Evolutionary conservation across 2,888 invertebrate genomes (phyloP).

Genomic region (Lycophotia porphyrea): DNA sequence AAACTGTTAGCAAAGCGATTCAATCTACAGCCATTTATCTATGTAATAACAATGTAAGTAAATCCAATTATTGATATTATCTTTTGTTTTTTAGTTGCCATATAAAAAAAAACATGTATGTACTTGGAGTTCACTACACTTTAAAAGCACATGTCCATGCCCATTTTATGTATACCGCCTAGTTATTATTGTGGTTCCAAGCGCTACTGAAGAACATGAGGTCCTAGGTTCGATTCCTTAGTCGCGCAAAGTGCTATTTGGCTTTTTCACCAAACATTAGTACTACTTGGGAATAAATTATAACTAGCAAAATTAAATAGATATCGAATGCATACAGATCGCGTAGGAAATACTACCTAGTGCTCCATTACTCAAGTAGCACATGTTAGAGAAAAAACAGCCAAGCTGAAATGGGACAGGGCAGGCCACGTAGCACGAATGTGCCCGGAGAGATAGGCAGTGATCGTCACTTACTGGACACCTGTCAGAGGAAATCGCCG

Average conservation of each 20-base stretch:
- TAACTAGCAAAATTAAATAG: no score
- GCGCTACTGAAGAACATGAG: neutral
- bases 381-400: no score
- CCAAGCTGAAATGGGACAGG: no score
- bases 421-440: no score
- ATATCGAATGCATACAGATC: no score
- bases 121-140: conserved; percentile 18
- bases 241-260: neutral
- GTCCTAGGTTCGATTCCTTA: no score
- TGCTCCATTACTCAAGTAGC: no score
- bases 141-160: neutral
- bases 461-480: no score
- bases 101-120: neutral
- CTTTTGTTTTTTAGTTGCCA: neutral
- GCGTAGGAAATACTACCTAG: no score
- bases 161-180: neutral
- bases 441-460: no score
- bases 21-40: conserved; percentile 46
- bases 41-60: conserved; percentile 33
- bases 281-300: no score
- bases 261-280: neutral
- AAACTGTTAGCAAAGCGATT: conserved; percentile 36
- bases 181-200: neutral
- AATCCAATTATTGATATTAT: conserved; percentile 37
- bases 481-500: no score